Evolutionary conservation across 2,113 vertebrate species (phyloP), one percentile per base, ranked within the genome.

Genomic region (Struthio camelus): DNA sequence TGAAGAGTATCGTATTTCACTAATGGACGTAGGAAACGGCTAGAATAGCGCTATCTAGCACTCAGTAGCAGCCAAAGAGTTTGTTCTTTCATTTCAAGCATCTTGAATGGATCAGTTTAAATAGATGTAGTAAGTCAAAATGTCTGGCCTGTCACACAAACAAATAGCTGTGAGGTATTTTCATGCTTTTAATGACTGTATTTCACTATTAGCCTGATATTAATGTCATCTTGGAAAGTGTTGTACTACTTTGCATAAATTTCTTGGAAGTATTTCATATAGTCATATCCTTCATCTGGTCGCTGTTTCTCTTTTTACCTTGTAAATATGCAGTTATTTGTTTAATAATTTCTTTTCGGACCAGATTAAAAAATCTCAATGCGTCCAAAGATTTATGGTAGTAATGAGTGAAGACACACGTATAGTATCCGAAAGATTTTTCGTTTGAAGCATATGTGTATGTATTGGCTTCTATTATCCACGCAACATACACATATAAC

Each of bases 401-500:
- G 73, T 46, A 73, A 46, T 24, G 25, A 80, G 46, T 38, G 61
- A 5, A 70, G 6, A 44, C 3, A 11, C 0, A 0, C 38, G 10
- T 71, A 46, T 5, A 81, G 4, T 10, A 3, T 66, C 73, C 72
- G 51, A 81, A 82, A 82, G 6, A 71, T 80, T 61, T 30, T 85
- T 51, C 4, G 30, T 92, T 84, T 72, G 3, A 81, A 81, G 30
- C 44, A 46, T 59, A 17, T 59, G 56, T 59, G 32, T 34, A 32
- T 30, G 20, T 59, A 34, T 34, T 59, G 75, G 12, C 32, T 91
- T 96, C 56, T 76, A 6, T 84, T 88, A 54, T 84, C 89, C 82
- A 71, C 36, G 6, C 19, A 86, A 38, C 8, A 42, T 50, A 66
- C 2, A 38, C 38, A 51, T 86, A 91, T 78, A 54, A 75, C 82